Percentiles rank a stretch among this genome's conserved stretches.
Conservation (phyloP, 2,888 invertebrate species). For the Ormyrus thymus region DNA sequence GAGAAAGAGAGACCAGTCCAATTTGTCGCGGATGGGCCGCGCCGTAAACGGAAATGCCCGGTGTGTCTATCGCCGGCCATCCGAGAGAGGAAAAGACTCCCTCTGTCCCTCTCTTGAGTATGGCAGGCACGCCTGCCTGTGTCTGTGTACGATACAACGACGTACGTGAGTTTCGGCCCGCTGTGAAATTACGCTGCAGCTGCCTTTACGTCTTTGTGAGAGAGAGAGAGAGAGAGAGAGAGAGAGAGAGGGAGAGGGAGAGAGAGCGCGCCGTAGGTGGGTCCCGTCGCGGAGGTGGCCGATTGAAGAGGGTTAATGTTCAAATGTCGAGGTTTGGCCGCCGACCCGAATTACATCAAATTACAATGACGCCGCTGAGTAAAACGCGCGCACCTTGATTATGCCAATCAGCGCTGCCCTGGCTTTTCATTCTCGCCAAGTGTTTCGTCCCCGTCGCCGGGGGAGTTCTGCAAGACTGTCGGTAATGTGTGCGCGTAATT, state of each 20-base stretch:
- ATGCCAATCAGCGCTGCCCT: constrained; percentile 26
- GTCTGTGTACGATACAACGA: background rate
- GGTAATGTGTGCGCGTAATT: too few species aligned
- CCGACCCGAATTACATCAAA: constrained; percentile 24
- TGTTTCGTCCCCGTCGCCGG: too few species aligned
- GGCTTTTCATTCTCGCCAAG: constrained; percentile 14
- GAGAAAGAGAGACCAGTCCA: constrained; percentile 9
- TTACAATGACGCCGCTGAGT: constrained; percentile 18
- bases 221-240: too few species aligned
- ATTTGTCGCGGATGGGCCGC: constrained; percentile 21
- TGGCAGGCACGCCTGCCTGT: constrained; percentile 6
- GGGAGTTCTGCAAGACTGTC: too few species aligned
- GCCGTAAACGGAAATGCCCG: constrained; percentile 39
- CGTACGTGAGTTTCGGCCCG: constrained; percentile 25
- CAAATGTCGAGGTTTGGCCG: background rate
- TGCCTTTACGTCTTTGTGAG: too few species aligned
- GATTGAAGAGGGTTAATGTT: constrained; percentile 20
- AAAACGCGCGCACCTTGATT: constrained; percentile 28
- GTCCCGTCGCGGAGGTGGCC: background rate
- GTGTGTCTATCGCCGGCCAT: constrained; percentile 24
- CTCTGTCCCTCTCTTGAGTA: background rate
- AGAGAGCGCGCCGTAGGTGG: background rate
- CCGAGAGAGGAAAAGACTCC: constrained; percentile 19
- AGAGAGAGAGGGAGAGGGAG: too few species aligned
- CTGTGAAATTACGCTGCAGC: constrained; percentile 11